Percentiles rank a stretch among this genome's conserved stretches.
These are phyloP conservation scores for Hemibagrus guttatus DNA, from an alignment of 2,797 vertebrate genomes.

Conservation along the genomic window DNA sequence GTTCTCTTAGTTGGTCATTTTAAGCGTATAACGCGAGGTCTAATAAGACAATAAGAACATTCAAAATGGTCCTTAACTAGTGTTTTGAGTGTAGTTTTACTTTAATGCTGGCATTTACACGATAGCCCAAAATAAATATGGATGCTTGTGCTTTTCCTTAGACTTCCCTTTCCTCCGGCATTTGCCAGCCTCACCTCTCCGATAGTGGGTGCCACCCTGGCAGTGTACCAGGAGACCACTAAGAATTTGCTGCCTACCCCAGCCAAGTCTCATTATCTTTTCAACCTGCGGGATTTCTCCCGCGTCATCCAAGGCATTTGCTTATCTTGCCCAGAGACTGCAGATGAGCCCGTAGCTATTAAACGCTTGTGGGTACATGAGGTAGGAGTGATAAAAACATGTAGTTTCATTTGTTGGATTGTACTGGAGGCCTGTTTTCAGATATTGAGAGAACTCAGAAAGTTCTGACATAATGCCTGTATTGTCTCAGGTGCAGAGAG, in stretches of 20 bases:
- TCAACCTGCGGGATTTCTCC: constrained; percentile 90
- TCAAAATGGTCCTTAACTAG: not conserved
- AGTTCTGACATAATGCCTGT: not conserved
- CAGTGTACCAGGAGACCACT: constrained; percentile 85
- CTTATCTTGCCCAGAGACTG: constrained; percentile 84
- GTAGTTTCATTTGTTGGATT: not conserved
- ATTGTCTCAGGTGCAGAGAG: constrained; percentile 81
- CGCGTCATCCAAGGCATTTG: constrained; percentile 91
- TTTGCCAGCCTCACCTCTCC: constrained; percentile 79
- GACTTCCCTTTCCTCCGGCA: constrained; percentile 79
- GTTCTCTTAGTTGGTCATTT: not conserved
- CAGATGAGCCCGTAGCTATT: constrained; percentile 73
- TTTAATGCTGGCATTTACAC: not conserved
- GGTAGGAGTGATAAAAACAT: constrained; percentile 65
- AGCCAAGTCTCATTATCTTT: constrained; percentile 90
- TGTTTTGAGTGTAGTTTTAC: not conserved
- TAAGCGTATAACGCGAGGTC: not conserved
- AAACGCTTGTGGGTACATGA: constrained; percentile 92
- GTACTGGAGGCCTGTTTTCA: not conserved
- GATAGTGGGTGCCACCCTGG: constrained; percentile 81
- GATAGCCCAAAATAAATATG: constrained; percentile 5
- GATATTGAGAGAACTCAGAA: not conserved
- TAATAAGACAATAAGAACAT: not conserved
- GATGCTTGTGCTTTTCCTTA: constrained; percentile 55
- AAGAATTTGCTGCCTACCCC: constrained; percentile 89